Base-by-base conservation (phyloP, 2,113 vertebrate species). In the Benitochromis conjunctus region DNA sequence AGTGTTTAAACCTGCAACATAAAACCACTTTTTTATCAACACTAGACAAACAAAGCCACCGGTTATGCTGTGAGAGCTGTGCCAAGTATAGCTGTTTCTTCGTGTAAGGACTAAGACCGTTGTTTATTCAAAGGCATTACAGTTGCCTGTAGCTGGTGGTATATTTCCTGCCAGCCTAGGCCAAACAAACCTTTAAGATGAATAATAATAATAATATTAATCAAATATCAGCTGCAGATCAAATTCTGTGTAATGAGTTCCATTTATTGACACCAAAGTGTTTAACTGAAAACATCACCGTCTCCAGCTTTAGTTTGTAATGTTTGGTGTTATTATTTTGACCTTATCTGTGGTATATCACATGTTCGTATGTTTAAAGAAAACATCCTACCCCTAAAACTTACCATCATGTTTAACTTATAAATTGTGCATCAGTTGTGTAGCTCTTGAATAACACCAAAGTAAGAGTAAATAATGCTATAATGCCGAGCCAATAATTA, bases 81-180 rank as follows among this genome's bases (percentile, higher is more conserved):
- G 3, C 8, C 14, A 6, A 60, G n/a, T 12, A 12, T 29, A 31
- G 36, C 14, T 56, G 5, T 31, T 77, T 48, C 16, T 58, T 84
- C 31, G 74, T 79, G 81, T 24, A 60, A 60, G 6, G 10, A 6
- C 24, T 56, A 31, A 29, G 48, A 77, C 60, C 48, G 56, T 69
- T 81, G 60, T 89, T 87, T 88, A 86, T 87, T 89, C 11, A 87
- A 56, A 80, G 58, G 78, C 78, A 64, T 89, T 71, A 74, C 36
- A 13, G 74, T 55, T 82, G 54, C 34, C 43, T 89, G 71, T 78
- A 31, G 34, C 86, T 82, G 31, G 31, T 13, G 82, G 74, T 80
- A 76, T 79, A 36, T 87, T 82, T 87, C 41, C 66, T 48, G 10
- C 43, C 64, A 48, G 41, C 66, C 12, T 43, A 36, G 51, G 79